phyloP scores from a whole-genome alignment of 1,140 invertebrate species.

The Drosophila dunni region DNA sequence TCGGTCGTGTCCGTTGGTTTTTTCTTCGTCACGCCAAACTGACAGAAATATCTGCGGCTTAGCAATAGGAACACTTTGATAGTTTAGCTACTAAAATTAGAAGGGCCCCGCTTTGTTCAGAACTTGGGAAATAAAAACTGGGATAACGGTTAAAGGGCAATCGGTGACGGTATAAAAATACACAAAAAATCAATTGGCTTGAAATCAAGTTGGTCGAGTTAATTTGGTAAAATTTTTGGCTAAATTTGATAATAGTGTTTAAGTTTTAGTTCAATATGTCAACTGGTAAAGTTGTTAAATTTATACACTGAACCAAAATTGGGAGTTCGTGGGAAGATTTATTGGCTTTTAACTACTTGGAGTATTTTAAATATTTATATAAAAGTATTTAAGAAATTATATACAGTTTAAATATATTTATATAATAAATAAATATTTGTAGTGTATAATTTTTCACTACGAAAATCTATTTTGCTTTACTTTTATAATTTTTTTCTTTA shows the following conservation, averaged over 20 bases:
- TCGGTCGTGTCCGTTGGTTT: conserved; percentile 1
- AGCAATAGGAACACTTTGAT: conserved; percentile 11
- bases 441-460: no score
- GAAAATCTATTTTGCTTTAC: no score
- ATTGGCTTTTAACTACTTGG: no score
- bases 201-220: conserved; percentile 1
- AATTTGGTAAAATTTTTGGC: neutral
- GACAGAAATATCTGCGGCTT: conserved; percentile 53
- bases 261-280: conserved; percentile 24
- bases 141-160: neutral
- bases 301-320: no score
- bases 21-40: conserved; percentile 51
- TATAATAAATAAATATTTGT: no score
- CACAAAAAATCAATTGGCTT: conserved; percentile 13
- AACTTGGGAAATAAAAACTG: neutral
- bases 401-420: no score
- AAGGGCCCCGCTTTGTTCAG: conserved; percentile 31
- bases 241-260: conserved; percentile 17
- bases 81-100: conserved; percentile 46
- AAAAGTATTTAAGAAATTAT: no score
- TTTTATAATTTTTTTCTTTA: no score
- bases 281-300: neutral
- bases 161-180: conserved; percentile 19
- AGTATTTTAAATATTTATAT: no score
- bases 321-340: no score